Evolutionary conservation across 2,888 invertebrate genomes (phyloP).

Genomic region (Ecliptopera silaceata): DNA sequence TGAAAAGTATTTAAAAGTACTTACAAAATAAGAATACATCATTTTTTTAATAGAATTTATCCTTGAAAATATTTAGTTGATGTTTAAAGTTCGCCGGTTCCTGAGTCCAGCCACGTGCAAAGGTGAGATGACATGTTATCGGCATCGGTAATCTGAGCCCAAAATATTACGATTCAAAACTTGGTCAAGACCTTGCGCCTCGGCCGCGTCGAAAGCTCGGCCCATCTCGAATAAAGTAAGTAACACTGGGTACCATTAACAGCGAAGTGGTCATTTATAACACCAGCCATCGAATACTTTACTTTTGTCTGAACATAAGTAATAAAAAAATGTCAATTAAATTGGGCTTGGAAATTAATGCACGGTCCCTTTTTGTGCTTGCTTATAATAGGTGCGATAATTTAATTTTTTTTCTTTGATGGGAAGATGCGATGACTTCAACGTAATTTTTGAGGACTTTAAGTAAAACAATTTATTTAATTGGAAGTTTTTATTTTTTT

Average conservation of each 20-base stretch:
- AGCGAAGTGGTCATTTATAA: slow-evolving; percentile 73
- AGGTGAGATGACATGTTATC: slow-evolving; percentile 81
- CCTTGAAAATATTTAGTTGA: background rate
- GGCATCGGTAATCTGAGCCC: slow-evolving; percentile 78
- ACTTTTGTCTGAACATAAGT: slow-evolving; percentile 63
- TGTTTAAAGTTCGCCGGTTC: background rate
- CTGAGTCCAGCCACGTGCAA: slow-evolving; percentile 59
- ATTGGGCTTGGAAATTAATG: slow-evolving; percentile 63
- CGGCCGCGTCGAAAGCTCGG: slow-evolving; percentile 48
- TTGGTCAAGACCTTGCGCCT: slow-evolving; percentile 75
- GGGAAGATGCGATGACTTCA: slow-evolving; percentile 20
- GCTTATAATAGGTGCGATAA: slow-evolving; percentile 35
- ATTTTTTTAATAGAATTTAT: too few species aligned
- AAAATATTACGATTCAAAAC: slow-evolving; percentile 83
- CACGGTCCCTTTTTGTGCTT: slow-evolving; percentile 46
- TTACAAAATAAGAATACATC: too few species aligned
- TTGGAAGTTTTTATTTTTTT: too few species aligned
- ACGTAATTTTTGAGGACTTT: too few species aligned
- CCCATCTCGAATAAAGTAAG: slow-evolving; percentile 64
- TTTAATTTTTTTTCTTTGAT: slow-evolving; percentile 33
- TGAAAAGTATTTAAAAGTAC: too few species aligned
- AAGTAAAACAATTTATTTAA: too few species aligned
- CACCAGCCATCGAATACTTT: slow-evolving; percentile 67
- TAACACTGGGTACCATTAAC: slow-evolving; percentile 72
- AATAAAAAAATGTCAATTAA: slow-evolving; percentile 78